phyloP scores from a whole-genome alignment of 2,113 vertebrate genomes.

The Tenrec ecaudatus region DNA sequence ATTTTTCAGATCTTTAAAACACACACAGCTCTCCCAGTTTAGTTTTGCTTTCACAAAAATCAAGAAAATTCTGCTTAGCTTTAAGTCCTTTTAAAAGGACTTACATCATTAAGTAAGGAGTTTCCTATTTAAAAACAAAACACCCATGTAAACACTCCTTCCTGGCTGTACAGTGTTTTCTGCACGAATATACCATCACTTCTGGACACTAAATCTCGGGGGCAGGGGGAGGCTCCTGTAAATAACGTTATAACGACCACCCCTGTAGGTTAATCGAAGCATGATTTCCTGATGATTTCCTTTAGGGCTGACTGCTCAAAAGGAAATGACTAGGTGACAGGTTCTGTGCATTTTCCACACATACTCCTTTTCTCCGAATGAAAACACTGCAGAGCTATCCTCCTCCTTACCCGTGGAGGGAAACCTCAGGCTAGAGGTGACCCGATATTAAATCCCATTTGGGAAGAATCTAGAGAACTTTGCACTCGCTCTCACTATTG shows the following conservation, averaged over 20 bases:
- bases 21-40: not conserved
- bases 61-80: not conserved
- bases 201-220: not conserved
- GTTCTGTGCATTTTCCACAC: not conserved
- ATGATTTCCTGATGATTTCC: not conserved
- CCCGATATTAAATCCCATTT: not conserved
- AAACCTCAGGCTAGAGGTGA: not conserved
- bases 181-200: not conserved
- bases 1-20: conserved; percentile 27
- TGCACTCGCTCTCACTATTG: not conserved
- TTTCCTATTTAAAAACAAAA: not conserved
- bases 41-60: not conserved
- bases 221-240: not conserved
- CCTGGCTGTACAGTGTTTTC: not conserved
- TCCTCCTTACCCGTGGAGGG: too few species aligned
- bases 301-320: not conserved
- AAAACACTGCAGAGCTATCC: not conserved
- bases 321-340: not conserved
- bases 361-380: not conserved
- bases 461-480: conserved; percentile 17
- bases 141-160: not conserved
- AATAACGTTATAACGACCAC: not conserved
- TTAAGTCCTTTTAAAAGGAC: not conserved
- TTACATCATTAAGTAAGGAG: too few species aligned
- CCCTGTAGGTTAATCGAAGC: not conserved